These are phyloP conservation scores for Suricata suricatta DNA, from an alignment of 2,113 vertebrate species.

Conservation along the genomic window DNA sequence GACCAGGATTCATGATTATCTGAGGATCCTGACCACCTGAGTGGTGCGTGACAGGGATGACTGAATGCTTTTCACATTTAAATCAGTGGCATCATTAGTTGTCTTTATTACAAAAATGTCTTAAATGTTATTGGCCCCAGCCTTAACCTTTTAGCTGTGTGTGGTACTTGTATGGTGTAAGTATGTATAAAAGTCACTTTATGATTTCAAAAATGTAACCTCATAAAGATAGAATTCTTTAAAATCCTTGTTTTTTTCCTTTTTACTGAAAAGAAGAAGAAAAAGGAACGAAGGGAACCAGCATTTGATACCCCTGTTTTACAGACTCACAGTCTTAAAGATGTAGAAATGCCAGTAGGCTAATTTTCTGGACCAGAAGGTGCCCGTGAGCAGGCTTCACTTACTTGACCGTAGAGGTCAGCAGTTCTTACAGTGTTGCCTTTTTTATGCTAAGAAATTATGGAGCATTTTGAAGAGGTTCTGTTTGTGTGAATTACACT, in stretches of 20 bases:
- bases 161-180: background rate
- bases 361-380: background rate
- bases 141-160: background rate
- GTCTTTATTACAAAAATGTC: background rate
- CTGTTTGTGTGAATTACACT: background rate
- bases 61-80: background rate
- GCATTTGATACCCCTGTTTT: background rate
- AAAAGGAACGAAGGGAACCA: background rate
- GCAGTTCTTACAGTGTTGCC: background rate
- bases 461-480: background rate
- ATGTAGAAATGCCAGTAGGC: background rate
- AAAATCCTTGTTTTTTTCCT: background rate
- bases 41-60: background rate
- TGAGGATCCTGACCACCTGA: background rate
- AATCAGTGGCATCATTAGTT: background rate
- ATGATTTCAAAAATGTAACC: background rate
- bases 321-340: background rate
- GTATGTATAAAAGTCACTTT: background rate
- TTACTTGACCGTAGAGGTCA: too few species aligned
- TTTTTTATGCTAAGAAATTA: background rate
- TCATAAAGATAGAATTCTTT: background rate
- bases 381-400: background rate
- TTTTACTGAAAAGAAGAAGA: background rate
- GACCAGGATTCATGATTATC: too few species aligned
- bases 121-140: background rate